Evolutionary conservation across 2,113 vertebrate species (phyloP).

Genomic region (Anolis sagrei): DNA sequence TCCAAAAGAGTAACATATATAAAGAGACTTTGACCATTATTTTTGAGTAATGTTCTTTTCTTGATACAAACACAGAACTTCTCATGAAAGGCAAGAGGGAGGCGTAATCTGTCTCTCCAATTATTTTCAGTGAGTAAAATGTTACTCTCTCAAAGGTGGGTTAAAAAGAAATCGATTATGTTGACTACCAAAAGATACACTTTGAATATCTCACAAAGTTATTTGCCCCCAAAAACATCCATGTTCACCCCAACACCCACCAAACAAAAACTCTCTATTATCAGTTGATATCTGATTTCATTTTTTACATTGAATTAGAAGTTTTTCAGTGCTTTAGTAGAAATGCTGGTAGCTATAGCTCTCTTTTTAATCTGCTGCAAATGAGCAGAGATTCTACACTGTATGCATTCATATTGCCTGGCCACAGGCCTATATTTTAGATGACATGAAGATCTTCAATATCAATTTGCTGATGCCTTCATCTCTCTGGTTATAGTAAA

Average conservation of each 20-base stretch:
- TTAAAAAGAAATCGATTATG: neutral
- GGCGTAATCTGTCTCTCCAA: neutral
- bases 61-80: neutral
- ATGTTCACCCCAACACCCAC: neutral
- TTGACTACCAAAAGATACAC: too few relatives aligned
- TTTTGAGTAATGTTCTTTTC: too few relatives aligned
- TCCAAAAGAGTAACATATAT: neutral
- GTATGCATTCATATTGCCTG: constrained; percentile 20
- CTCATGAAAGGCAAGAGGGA: neutral
- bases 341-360: neutral
- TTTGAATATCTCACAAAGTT: constrained; percentile 13
- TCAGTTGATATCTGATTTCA: neutral
- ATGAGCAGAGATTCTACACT: neutral
- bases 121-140: neutral
- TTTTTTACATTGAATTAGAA: constrained; percentile 1
- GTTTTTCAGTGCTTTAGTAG: neutral
- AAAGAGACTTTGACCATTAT: too few relatives aligned
- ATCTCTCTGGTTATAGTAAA: constrained; percentile 69
- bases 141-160: neutral
- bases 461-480: constrained; percentile 64
- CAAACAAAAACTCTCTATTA: neutral
- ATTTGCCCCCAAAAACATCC: neutral
- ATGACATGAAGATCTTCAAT: constrained; percentile 53
- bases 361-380: constrained; percentile 9
- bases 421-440: constrained; percentile 40